phyloP scores from a whole-genome alignment of 2,113 vertebrate species.

The Pelusios castaneus region DNA sequence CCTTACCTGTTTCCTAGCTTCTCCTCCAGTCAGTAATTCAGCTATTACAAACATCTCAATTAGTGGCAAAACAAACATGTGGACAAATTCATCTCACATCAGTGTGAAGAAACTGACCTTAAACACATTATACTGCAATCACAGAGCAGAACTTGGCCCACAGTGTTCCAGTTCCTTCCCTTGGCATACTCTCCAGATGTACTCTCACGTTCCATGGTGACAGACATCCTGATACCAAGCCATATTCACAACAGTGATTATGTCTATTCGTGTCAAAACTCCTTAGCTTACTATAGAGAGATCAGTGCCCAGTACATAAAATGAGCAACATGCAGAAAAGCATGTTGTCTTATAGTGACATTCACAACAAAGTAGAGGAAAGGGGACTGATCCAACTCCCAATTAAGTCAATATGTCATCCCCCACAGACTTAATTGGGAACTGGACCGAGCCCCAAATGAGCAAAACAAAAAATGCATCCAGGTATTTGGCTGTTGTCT shows the following conservation, averaged over 20 bases:
- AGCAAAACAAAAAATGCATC: neutral
- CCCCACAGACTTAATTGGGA: neutral
- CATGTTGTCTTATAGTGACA: neutral
- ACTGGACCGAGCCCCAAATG: neutral
- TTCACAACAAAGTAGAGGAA: conserved; percentile 9
- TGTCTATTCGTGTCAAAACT: neutral
- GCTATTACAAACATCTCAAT: rapidly evolving
- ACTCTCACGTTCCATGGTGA: too few species aligned
- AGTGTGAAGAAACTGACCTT: too few species aligned
- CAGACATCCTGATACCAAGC: too few species aligned
- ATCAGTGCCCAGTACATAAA: neutral
- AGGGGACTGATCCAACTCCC: neutral
- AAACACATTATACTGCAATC: too few species aligned
- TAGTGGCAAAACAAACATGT: neutral
- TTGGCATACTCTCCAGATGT: too few species aligned
- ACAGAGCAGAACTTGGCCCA: too few species aligned
- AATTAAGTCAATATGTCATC: conserved; percentile 16
- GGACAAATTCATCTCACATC: neutral
- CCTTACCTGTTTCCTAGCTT: too few species aligned
- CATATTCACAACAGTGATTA: too few species aligned
- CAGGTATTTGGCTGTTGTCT: neutral
- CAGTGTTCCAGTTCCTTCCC: too few species aligned
- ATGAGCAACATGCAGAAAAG: neutral
- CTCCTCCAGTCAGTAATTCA: neutral
- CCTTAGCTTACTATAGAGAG: neutral